A percentile compares a stretch with the other conserved stretches of the same genome.
Evolutionary conservation across 2,113 vertebrate species (phyloP).

Genomic region (Gobius niger): DNA sequence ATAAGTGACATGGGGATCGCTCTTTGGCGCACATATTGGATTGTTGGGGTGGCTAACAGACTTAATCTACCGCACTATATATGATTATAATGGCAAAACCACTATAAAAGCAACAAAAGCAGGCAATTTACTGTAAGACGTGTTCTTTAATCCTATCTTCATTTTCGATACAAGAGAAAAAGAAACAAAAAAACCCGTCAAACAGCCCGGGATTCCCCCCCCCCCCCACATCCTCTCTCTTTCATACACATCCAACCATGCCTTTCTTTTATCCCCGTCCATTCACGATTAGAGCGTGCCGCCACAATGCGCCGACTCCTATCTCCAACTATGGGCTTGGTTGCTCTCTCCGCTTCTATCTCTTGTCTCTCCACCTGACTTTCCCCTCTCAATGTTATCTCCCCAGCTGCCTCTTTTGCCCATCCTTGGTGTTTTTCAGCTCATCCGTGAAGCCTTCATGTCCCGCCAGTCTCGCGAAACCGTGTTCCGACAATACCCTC

Average conservation of each 20-base stretch:
- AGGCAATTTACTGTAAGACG: too few relatives aligned
- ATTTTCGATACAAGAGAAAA: not conserved
- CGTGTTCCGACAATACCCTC: conserved; percentile 37
- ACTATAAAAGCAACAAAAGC: too few relatives aligned
- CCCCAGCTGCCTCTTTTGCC: conserved; percentile 39
- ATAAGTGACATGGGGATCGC: too few relatives aligned
- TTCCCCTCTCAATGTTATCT: conserved; percentile 55
- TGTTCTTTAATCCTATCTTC: not conserved
- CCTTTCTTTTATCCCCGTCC: not conserved
- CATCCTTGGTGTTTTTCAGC: conserved; percentile 7
- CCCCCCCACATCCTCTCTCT: not conserved
- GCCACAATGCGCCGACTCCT: not conserved
- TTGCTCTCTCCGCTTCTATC: not conserved
- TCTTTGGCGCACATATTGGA: too few relatives aligned
- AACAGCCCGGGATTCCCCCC: too few relatives aligned
- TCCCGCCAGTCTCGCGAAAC: conserved; percentile 14
- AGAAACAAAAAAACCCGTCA: too few relatives aligned
- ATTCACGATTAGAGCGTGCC: conserved; percentile 19
- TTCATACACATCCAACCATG: not conserved
- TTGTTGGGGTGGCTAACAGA: too few relatives aligned
- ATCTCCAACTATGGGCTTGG: not conserved
- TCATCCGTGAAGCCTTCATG: conserved; percentile 21
- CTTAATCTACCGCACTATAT: too few relatives aligned
- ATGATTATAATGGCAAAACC: too few relatives aligned
- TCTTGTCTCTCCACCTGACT: conserved; percentile 22